These are phyloP conservation scores for Philaenus spumarius DNA, from an alignment of 1,140 invertebrate genomes.

Conservation along the genomic window DNA sequence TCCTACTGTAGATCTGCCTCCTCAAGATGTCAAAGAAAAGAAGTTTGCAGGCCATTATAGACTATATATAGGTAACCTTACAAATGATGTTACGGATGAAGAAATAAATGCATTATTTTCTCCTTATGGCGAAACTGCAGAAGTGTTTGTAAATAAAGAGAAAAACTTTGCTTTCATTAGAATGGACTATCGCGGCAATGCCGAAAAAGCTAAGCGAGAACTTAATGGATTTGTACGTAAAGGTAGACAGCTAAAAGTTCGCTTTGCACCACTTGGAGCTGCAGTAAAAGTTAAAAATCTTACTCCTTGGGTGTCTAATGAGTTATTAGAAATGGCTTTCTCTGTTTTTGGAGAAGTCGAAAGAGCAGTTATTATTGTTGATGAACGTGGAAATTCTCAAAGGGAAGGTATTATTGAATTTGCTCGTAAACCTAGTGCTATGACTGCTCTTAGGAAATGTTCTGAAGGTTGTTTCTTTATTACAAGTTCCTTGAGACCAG, in stretches of 20 bases:
- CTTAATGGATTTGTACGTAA: constrained; percentile 85
- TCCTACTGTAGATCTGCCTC: constrained; percentile 62
- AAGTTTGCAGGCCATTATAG: constrained; percentile 88
- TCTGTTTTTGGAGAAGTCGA: constrained; percentile 91
- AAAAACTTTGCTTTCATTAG: constrained; percentile 98
- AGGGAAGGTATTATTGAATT: constrained; percentile 97
- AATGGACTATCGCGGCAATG: constrained; percentile 91
- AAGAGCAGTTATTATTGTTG: constrained; percentile 87
- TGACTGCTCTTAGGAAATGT: constrained; percentile 82
- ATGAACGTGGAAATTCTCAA: constrained; percentile 89
- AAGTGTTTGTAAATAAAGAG: constrained; percentile 89
- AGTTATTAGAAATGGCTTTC: constrained; percentile 88
- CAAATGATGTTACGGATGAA: constrained; percentile 78
- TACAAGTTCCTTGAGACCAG: constrained; percentile 79
- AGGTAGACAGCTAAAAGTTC: constrained; percentile 79
- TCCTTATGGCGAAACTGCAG: constrained; percentile 79
- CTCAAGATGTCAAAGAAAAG: constrained; percentile 61
- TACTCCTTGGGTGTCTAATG: constrained; percentile 89
- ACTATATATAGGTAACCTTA: constrained; percentile 91
- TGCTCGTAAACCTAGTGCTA: constrained; percentile 81
- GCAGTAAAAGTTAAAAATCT: constrained; percentile 91
- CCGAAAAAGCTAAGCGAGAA: constrained; percentile 91
- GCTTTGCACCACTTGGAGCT: constrained; percentile 92
- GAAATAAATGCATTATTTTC: constrained; percentile 80
- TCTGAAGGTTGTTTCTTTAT: constrained; percentile 91